These are phyloP conservation scores for Pterois miles DNA, from an alignment of 2,797 vertebrate genomes.

Conservation along the genomic window DNA sequence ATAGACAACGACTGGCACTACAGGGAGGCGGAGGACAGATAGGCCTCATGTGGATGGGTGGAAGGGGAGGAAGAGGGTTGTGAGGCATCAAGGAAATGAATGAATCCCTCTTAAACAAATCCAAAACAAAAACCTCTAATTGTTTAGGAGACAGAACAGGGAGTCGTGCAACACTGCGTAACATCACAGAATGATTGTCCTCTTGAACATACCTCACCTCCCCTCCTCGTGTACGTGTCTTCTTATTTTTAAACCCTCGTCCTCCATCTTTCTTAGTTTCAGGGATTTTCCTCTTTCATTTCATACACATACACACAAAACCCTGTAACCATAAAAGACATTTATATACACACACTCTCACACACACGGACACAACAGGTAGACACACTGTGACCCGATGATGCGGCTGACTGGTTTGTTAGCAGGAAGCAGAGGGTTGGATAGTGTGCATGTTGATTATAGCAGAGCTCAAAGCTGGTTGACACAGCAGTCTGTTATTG, in stretches of 20 bases:
- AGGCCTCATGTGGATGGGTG: neutral
- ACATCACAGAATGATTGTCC: conserved; percentile 52
- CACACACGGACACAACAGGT: conserved; percentile 47
- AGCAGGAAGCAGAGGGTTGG: conserved; percentile 61
- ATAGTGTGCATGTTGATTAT: conserved; percentile 57
- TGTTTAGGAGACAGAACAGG: neutral
- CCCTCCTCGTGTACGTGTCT: neutral
- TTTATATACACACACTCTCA: conserved; percentile 21
- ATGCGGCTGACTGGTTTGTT: conserved; percentile 58
- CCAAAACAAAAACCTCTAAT: neutral
- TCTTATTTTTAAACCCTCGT: neutral
- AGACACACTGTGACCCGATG: conserved; percentile 55
- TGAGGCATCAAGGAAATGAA: conserved; percentile 16
- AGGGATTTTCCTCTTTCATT: neutral
- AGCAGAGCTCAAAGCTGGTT: conserved; percentile 60
- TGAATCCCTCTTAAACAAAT: neutral
- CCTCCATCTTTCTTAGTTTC: neutral
- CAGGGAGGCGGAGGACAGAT: neutral
- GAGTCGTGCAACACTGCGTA: conserved; percentile 4
- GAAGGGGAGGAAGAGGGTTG: conserved; percentile 14
- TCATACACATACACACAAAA: conserved; percentile 52
- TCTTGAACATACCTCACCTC: conserved; percentile 33
- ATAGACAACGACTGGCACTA: conserved; percentile 16
- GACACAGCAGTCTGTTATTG: conserved; percentile 40
- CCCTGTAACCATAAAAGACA: conserved; percentile 69